Evolutionary conservation across 2,797 vertebrate species (phyloP).

Genomic region (Micropoecilia bifurca): DNA sequence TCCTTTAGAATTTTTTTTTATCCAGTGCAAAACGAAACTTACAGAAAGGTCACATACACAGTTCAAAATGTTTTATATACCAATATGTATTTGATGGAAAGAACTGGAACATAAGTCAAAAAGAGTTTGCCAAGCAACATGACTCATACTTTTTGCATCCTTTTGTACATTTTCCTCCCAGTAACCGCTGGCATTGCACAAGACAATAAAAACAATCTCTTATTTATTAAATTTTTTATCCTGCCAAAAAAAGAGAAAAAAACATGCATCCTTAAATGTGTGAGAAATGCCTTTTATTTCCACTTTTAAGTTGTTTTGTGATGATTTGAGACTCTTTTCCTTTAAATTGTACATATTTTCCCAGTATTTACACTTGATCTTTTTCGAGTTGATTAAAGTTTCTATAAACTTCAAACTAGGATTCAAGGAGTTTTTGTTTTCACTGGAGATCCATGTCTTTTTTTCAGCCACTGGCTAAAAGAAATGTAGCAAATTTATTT

Average conservation of each 20-base stretch:
- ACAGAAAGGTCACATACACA: neutral
- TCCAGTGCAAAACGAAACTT: neutral
- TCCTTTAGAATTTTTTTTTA: neutral
- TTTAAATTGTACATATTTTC: neutral
- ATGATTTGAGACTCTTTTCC: neutral
- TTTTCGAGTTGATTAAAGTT: neutral
- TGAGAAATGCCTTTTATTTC: neutral
- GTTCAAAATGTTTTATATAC: neutral
- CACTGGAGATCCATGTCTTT: neutral
- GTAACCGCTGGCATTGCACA: neutral
- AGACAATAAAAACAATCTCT: neutral
- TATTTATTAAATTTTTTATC: neutral
- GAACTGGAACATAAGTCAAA: neutral
- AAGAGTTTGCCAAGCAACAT: neutral
- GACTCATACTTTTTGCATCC: neutral
- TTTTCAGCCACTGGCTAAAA: neutral
- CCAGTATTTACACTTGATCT: neutral
- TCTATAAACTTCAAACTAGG: neutral
- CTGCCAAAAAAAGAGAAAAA: neutral
- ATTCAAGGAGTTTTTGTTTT: neutral
- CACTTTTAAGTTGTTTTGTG: neutral
- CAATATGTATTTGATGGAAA: neutral
- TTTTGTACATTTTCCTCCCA: neutral
- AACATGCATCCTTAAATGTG: neutral
- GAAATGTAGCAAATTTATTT: neutral